Conservation (phyloP, 1,140 invertebrate genomes). For the Sweltsa coloradensis region DNA sequence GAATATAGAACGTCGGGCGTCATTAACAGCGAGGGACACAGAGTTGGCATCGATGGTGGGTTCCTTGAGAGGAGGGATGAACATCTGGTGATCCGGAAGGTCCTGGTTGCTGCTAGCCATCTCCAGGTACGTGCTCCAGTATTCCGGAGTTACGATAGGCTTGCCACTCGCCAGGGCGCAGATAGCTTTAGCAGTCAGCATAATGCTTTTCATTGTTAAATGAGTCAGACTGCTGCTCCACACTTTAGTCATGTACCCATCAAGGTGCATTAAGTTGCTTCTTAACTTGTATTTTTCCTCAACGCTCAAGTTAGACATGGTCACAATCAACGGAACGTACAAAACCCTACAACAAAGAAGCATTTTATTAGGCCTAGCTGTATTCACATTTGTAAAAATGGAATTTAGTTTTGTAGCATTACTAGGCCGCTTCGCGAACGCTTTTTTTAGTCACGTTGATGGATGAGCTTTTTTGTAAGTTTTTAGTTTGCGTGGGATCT, state of each 20-base stretch:
- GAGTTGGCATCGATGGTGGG: constrained; percentile 35
- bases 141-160: constrained; percentile 46
- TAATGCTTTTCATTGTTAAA: constrained; percentile 50
- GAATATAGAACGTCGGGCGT: constrained; percentile 39
- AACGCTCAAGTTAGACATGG: constrained; percentile 5
- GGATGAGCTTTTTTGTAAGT: too few species aligned
- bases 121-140: constrained; percentile 39
- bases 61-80: constrained; percentile 39
- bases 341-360: constrained; percentile 12
- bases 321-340: constrained; percentile 1
- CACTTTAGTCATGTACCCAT: neutral
- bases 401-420: too few species aligned
- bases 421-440: too few species aligned
- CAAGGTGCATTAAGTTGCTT: neutral
- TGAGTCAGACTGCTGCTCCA: constrained; percentile 23
- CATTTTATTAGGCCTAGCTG: too few species aligned
- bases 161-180: constrained; percentile 47
- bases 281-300: constrained; percentile 7
- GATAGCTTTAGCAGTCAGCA: constrained; percentile 53
- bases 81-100: constrained; percentile 37
- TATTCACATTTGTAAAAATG: too few species aligned
- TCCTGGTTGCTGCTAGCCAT: constrained; percentile 27
- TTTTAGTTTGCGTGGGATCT: too few species aligned
- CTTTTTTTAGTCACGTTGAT: too few species aligned
- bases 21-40: constrained; percentile 38